phyloP scores from a whole-genome alignment of 2,888 invertebrate genomes.

The Tromatobia lineatoria region DNA sequence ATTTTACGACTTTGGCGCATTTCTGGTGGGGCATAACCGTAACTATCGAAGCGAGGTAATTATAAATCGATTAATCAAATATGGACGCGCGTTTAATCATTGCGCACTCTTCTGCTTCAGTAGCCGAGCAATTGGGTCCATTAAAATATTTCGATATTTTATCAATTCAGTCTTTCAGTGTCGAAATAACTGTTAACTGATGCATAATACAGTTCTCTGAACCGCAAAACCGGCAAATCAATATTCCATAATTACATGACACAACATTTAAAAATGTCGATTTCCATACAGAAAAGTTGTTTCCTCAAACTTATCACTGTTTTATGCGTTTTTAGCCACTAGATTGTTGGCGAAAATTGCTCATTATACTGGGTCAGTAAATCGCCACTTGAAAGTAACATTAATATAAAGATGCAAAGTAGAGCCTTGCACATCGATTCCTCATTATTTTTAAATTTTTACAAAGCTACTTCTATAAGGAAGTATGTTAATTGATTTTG shows the following conservation, averaged over 20 bases:
- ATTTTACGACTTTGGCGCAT: conserved; percentile 50
- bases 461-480: too few species aligned
- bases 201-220: not conserved
- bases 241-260: not conserved
- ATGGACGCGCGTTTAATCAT: not conserved
- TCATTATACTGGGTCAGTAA: too few species aligned
- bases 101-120: conserved; percentile 1
- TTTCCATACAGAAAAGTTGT: not conserved
- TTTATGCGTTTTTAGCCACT: not conserved
- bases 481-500: too few species aligned
- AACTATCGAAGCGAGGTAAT: conserved; percentile 15
- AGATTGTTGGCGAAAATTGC: too few species aligned
- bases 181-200: not conserved
- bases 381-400: too few species aligned
- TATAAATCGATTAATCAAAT: conserved; percentile 53
- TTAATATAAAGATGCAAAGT: too few species aligned
- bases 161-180: not conserved
- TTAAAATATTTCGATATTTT: not conserved
- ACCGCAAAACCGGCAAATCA: not conserved
- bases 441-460: too few species aligned
- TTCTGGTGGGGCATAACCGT: conserved; percentile 2
- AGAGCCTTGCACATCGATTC: too few species aligned
- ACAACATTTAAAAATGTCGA: not conserved
- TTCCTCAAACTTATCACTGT: not conserved
- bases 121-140: not conserved